Evolutionary conservation across 2,113 vertebrate species (phyloP), one percentile per base, ranked within the genome.

Genomic region (Piaya cayana): DNA sequence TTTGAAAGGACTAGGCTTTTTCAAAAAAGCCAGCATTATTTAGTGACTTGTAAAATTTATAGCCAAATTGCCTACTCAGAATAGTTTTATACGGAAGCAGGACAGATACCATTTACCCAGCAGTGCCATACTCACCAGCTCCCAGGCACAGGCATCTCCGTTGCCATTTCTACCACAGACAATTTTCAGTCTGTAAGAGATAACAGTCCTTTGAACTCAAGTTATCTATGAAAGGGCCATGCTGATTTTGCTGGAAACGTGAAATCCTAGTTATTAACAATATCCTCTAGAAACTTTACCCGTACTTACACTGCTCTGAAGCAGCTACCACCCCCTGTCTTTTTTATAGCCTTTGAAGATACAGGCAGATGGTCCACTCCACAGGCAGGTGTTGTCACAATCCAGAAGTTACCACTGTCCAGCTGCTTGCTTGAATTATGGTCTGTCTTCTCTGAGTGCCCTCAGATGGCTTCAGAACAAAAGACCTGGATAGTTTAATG

Each of bases 71-170:
- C 25, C 67, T 63, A 5, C 29, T 18, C 36, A 32, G 29, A 47
- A 36, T 7, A 58, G 27, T 20, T 63, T 36, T n/a, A 50, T 20
- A 32, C 15, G 39, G 36, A 68, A 29, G 55, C 25, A 52, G 30
- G 83, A 47, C 23, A 56, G 53, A 15, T 30, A 13, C 32, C 2
- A 0, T 27, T 56, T 37, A n/a, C 2, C 47, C 71, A 50, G 32
- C 27, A 45, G 34, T 18, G n/a, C n/a, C 1, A 1, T 34, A 32
- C 50, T 64, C 63, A 59, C n/a, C 36, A 11, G 50, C 25, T 75
- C 23, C 23, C 23, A 18, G 75, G 26, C 0, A 0, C 14, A 75
- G 55, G 29, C 30, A 64, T 58, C 32, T 32, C 78, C 1, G 1
- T 26, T n/a, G 65, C 21, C 42, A 12, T 56, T 76, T 63, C 49